Conservation (phyloP, 2,797 vertebrate species). For the Sebastes alutus region DNA sequence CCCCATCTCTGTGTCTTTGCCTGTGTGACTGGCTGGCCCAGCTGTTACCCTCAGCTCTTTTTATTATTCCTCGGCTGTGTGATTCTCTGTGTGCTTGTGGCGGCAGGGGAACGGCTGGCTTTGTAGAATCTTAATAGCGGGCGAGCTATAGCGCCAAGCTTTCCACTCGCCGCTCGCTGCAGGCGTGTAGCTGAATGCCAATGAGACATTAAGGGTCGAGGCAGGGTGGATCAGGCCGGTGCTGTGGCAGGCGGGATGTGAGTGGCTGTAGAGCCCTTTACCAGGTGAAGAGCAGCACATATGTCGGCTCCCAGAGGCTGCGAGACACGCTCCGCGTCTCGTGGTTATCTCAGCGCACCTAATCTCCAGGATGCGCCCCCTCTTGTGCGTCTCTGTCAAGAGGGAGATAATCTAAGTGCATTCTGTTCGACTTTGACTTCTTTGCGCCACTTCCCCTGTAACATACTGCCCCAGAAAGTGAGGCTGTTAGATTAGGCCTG, state of each 20-base stretch:
- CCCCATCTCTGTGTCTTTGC: constrained; percentile 30
- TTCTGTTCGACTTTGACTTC: constrained; percentile 40
- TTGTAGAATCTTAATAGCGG: constrained; percentile 78
- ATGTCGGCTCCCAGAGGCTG: constrained; percentile 33
- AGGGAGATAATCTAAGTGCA: constrained; percentile 53
- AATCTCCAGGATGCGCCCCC: constrained; percentile 30
- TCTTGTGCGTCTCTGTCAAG: constrained; percentile 40
- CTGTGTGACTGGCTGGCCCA: constrained; percentile 39
- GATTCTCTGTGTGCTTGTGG: constrained; percentile 67
- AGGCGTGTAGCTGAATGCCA: constrained; percentile 76
- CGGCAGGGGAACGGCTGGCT: constrained; percentile 72
- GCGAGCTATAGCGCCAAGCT: constrained; percentile 59
- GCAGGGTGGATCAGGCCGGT: constrained; percentile 39
- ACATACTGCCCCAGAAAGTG: constrained; percentile 18
- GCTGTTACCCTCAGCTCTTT: constrained; percentile 48
- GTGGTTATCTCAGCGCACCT: constrained; percentile 54
- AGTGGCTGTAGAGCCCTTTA: constrained; percentile 58
- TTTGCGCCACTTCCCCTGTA: constrained; percentile 18
- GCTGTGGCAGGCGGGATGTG: constrained; percentile 34
- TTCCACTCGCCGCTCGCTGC: constrained; percentile 55
- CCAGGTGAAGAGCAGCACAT: constrained; percentile 37
- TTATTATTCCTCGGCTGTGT: constrained; percentile 73
- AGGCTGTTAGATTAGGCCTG: constrained; percentile 23
- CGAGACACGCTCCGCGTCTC: constrained; percentile 29
- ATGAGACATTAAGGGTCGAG: constrained; percentile 72